Evolutionary conservation across 2,113 vertebrate genomes (phyloP).

Genomic region (Chaetura pelagica): DNA sequence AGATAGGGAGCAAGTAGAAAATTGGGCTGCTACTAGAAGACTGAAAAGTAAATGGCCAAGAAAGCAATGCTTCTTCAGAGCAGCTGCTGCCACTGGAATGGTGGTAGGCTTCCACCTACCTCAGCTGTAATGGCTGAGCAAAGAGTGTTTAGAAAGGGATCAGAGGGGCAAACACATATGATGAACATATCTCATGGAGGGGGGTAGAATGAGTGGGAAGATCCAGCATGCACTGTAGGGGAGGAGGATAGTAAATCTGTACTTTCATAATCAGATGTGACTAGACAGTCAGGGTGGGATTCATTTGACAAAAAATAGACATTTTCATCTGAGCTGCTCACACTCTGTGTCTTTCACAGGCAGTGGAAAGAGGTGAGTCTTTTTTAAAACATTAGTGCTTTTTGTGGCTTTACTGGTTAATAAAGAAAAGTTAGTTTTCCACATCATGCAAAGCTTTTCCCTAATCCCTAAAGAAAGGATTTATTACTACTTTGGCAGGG

Average conservation of each 20-base stretch:
- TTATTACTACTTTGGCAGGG: conserved; percentile 54
- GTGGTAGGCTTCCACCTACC: neutral
- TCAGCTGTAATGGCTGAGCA: neutral
- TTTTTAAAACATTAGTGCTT: neutral
- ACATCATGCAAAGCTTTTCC: conserved; percentile 47
- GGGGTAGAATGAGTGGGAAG: conserved; percentile 48
- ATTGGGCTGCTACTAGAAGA: neutral
- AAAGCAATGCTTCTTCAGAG: neutral
- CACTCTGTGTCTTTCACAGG: neutral
- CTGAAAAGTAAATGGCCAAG: neutral
- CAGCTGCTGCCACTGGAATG: neutral
- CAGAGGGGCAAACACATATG: neutral
- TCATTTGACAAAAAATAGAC: neutral
- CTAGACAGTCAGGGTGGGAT: conserved; percentile 19
- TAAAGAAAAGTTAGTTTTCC: conserved; percentile 29
- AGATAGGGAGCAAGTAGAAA: neutral
- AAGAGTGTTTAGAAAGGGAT: neutral
- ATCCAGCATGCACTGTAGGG: neutral
- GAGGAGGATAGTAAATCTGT: conserved; percentile 30
- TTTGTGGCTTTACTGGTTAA: conserved; percentile 29
- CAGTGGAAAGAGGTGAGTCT: neutral
- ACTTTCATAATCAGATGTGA: conserved; percentile 7
- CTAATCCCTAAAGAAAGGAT: conserved; percentile 41
- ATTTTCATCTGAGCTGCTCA: neutral
- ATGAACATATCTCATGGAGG: conserved; percentile 16